Evolutionary conservation across 2,888 invertebrate genomes (phyloP), one percentile per base, ranked within the genome.

Genomic region (Agrotis clavis): DNA sequence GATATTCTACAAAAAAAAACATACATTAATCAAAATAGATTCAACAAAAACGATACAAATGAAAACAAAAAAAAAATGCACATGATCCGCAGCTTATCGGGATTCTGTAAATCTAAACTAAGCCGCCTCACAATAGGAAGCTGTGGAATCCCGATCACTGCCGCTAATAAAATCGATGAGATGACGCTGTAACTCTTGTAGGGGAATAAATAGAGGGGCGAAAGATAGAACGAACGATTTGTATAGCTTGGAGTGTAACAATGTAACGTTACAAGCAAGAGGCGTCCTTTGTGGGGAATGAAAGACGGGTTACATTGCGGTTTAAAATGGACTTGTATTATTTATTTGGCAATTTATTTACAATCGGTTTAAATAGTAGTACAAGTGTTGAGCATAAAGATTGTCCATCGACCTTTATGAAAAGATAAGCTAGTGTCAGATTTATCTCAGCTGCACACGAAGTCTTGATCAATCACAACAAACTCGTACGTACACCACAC

Each of bases 101-200:
- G 57, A 19, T 73, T 78, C 30, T 53, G n/a, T 50, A n/a, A 62
- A 66, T 53, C 51, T n/a, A 51, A 41, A 53, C 51, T 9, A 14
- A 67, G 11, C 18, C 45, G 16, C 51, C 25, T 67, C 51, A 35
- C 7, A n/a, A 35, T 11, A 19, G 3, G 35, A 35, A 5, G 51
- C 51, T 25, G 5, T n/a, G 21, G 25, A 19, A 53, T 19, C 3
- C 19, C 25, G 51, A 66, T 59, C 73, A 59, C 35, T n/a, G 41
- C 53, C 63, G 70, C 48, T 45, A 60, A 67, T 70, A 66, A 74
- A 62, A 66, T 54, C 35, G 19, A 79, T 69, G 57, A 30, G 57
- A 74, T 79, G 62, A 69, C 64, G 30, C n/a, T 78, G 68, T 79
- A 57, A 74, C 61, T 68, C 25, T 75, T 60, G 9, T 41, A 19